phyloP scores from a whole-genome alignment of 2,113 vertebrate genomes.

The Bolborhynchus lineola region DNA sequence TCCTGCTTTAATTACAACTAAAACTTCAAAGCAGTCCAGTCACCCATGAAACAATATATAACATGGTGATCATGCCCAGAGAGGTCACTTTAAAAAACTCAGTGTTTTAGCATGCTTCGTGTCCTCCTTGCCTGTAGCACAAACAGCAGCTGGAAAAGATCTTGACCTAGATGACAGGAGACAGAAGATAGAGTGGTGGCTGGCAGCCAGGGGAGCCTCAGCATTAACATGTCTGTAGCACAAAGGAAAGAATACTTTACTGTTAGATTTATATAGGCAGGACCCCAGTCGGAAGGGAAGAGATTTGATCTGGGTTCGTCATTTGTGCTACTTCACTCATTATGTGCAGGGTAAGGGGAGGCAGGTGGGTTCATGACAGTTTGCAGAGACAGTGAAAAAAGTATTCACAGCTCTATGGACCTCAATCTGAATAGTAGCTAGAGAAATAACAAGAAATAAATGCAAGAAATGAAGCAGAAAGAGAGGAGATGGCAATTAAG shows the following conservation, averaged over 20 bases:
- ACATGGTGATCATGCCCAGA: background rate
- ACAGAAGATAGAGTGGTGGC: background rate
- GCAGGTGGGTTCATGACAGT: background rate
- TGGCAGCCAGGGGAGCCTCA: background rate
- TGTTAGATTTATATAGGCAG: background rate
- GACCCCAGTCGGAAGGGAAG: background rate
- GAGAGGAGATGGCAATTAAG: background rate
- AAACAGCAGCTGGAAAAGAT: background rate
- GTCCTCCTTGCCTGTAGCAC: background rate
- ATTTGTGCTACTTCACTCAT: background rate
- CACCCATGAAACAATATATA: background rate
- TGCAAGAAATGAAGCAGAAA: background rate
- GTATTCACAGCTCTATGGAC: background rate
- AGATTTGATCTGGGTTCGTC: background rate
- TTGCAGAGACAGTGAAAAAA: background rate
- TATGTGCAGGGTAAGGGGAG: background rate
- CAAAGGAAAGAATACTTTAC: background rate
- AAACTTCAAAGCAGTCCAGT: slow-evolving; percentile 14
- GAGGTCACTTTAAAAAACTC: background rate
- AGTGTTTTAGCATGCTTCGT: background rate
- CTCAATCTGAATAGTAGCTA: background rate
- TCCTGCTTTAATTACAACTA: slow-evolving; percentile 36
- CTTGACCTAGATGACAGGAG: background rate
- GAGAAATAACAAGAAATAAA: background rate
- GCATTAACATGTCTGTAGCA: background rate